A percentile compares a stretch with the other conserved stretches of the same genome.
These are phyloP conservation scores for chimpanzee (Pan troglodytes) DNA, from an alignment of 2,113 vertebrate genomes.

Conservation along the genomic window NHGRI_mPanTro3-v2.1_pri NC_086015.1:135504501-135505000, in stretches of 20 bases:
- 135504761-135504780: background rate
- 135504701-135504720: background rate
- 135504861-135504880: background rate
- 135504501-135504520: background rate
- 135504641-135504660: background rate
- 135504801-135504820: background rate
- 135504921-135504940: background rate
- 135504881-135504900: background rate
- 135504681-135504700: background rate
- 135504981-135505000: background rate
- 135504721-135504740: background rate
- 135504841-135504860: background rate
- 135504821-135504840: background rate
- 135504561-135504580: background rate
- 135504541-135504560: background rate
- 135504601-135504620: background rate
- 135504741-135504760: background rate
- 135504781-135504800: background rate
- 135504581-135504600: background rate
- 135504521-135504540: too few relatives aligned
- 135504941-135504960: background rate
- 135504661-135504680: background rate
- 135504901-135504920: background rate
- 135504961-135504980: background rate
- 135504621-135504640: background rate